Evolutionary conservation across 92 coral and sea anemone species (phyloP), one percentile per base, ranked within the genome.

Genomic region (Zoanthus sansibaricus): DNA sequence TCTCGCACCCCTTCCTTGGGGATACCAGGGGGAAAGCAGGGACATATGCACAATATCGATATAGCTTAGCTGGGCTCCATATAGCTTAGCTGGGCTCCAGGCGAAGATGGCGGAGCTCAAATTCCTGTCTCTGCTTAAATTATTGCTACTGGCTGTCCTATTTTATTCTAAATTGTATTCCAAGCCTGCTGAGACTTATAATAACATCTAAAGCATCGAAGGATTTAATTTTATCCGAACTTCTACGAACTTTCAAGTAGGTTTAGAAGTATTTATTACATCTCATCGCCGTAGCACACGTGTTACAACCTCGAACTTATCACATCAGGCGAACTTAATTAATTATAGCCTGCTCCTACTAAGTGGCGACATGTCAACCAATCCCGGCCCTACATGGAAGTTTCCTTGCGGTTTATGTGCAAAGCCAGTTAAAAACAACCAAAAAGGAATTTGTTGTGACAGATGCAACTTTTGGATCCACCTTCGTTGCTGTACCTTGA

Each of bases 371-470:
- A 84, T 84, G 72, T 84, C 87, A 55, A 55, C 79, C 77, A 84
- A 84, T 72, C 88, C 88, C 67, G 88, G 88, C 55, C 88, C 88
- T 69, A 83, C 77, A 72, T 84, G 82, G 88, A 84, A 72, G 67
- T 84, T 46, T 84, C 88, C 88, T 44, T 84, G 88, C 77, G 88
- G 88, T 58, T 51, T 72, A 71, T 84, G 88, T 72, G 67, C 64
- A 32, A 84, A 72, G 64, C 88, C 88, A 46, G 88, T 84, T 71
- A 72, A 84, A 72, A 84, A 62, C 75, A 84, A 84, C 80, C 88
- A 84, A 58, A 84, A 72, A 72, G 88, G 88, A 84, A 72, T 84
- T 52, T 84, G 88, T 42, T 84, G 88, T 54, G 80, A 84, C 77
- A 47, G 75, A 72, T 84, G 88, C 71, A 84, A 73, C 55, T 54